Base-by-base conservation (phyloP, 1,140 invertebrate genomes). In the Aphaenogaster ashmeadi region DNA sequence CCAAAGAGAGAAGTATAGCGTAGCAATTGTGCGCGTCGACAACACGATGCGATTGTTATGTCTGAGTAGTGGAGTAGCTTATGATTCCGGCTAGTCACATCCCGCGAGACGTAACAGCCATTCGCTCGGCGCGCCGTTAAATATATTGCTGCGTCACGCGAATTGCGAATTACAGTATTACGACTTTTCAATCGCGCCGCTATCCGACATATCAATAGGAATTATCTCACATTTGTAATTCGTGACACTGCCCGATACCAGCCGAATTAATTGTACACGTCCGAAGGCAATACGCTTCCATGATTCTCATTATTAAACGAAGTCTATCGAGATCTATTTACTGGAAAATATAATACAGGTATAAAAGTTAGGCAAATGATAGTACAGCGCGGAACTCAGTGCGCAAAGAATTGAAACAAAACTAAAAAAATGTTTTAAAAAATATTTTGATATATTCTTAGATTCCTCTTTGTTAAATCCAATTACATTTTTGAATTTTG, bases 31-130 rank as follows among this genome's bases (percentile, higher is more conserved):
- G 54, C 66, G 8, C 79, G 54, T 84, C 69, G 41, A 84, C 62
- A 67, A 60, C n/a, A 27, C 41, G n/a, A 62, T 47, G 54, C 78
- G 74, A 85, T 60, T 62, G 77, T 90, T 84, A 78, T 67, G 79
- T 84, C 80, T 71, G 74, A 79, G 36, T 90, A 89, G 62, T 78
- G 81, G 69, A 64, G 66, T 58, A 60, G 84, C 87, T 90, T 90
- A 88, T 67, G 83, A 91, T 87, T 88, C 71, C 50, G 72, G 86
- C 87, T 85, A 87, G 79, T 60, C 84, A 85, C 62, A 58, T 87
- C 52, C 74, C 36, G 38, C 58, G 78, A 87, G 88, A 90, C 47
- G 62, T 77, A 88, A 75, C 60, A 58, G 62, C 33, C 41, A 62
- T 56, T 79, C 64, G 54, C 36, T 69, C 41, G 54, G 27, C 54